A percentile compares a stretch with the other conserved stretches of the same genome.
Evolutionary conservation across 1,140 invertebrate genomes (phyloP).

Genomic region (Halesus radiatus): DNA sequence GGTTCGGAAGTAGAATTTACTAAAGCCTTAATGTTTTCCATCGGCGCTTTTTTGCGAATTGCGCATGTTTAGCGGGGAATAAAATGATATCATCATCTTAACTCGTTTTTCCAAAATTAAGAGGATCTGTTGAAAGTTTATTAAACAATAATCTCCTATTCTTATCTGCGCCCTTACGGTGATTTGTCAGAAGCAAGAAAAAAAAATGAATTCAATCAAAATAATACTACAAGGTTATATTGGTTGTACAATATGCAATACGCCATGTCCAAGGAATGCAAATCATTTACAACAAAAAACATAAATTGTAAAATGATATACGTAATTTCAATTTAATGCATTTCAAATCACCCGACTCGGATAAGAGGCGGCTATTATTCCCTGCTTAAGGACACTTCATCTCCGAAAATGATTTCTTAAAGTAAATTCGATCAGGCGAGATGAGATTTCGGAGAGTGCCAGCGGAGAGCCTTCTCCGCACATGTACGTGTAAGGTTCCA

Average conservation of each 20-base stretch:
- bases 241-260: too few relatives aligned
- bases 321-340: not conserved
- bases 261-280: too few relatives aligned
- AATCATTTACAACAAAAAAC: too few relatives aligned
- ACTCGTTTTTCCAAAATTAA: too few relatives aligned
- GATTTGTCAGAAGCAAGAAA: too few relatives aligned
- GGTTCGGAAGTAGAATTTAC: slow-evolving; percentile 35
- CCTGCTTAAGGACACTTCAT: slow-evolving; percentile 9
- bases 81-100: not conserved
- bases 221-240: too few relatives aligned
- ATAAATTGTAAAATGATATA: too few relatives aligned
- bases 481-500: not conserved
- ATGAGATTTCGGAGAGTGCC: slow-evolving; percentile 14
- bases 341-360: not conserved
- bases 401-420: not conserved
- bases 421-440: slow-evolving; percentile 16
- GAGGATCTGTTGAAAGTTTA: too few relatives aligned
- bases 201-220: too few relatives aligned
- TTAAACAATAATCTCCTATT: too few relatives aligned
- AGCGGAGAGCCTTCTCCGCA: not conserved
- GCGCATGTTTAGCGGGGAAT: not conserved
- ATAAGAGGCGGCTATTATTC: not conserved
- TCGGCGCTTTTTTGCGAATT: slow-evolving; percentile 11
- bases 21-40: slow-evolving; percentile 30
- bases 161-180: too few relatives aligned